Percentiles rank a stretch among this genome's conserved stretches.
Evolutionary conservation across 1,140 invertebrate species (phyloP).

Genomic region (Drosophila bocqueti): DNA sequence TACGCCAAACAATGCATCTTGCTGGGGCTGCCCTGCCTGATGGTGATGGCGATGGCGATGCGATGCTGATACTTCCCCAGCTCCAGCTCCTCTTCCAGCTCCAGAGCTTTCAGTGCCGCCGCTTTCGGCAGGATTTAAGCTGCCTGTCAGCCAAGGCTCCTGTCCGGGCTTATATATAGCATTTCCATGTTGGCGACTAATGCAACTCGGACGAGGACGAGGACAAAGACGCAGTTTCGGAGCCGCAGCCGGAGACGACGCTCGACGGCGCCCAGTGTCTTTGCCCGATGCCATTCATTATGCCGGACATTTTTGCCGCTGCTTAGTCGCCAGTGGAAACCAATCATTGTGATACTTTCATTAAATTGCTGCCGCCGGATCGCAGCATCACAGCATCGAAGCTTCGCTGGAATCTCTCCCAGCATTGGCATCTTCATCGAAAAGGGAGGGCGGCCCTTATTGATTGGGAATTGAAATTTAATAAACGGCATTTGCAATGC

Average conservation of each 20-base stretch:
- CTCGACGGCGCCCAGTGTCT: constrained; percentile 72
- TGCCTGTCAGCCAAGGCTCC: constrained; percentile 76
- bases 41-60: constrained; percentile 19
- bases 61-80: constrained; percentile 36
- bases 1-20: constrained; percentile 84
- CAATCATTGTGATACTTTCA: constrained; percentile 84
- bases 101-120: constrained; percentile 31
- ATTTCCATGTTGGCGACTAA: constrained; percentile 83
- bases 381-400: not conserved
- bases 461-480: constrained; percentile 68
- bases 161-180: constrained; percentile 72
- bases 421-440: constrained; percentile 17
- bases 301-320: constrained; percentile 79
- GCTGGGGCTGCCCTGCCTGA: constrained; percentile 29
- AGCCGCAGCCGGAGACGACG: constrained; percentile 28
- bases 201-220: constrained; percentile 67
- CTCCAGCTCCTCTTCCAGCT: constrained; percentile 12
- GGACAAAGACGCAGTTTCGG: constrained; percentile 53
- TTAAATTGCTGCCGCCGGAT: constrained; percentile 60
- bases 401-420: not conserved
- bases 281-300: constrained; percentile 81
- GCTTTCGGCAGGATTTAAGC: constrained; percentile 81
- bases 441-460: constrained; percentile 37
- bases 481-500: constrained; percentile 64
- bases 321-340: constrained; percentile 78